A percentile compares a stretch with the other conserved stretches of the same genome.
phyloP scores from a whole-genome alignment of 2,797 vertebrate genomes.

The Crotalus adamanteus region DNA sequence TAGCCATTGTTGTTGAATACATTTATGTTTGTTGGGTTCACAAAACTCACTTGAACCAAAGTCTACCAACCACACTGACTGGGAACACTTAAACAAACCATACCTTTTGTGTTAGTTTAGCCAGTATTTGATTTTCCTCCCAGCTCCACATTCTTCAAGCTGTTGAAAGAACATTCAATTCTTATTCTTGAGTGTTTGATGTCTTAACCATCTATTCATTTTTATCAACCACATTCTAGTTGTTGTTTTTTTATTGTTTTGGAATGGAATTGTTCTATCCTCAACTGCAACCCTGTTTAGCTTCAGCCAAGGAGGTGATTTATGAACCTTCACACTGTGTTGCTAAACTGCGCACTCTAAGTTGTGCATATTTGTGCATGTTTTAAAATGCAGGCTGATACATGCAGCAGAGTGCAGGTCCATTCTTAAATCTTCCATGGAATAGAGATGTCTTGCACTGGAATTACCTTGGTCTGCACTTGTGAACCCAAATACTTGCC shows the following conservation, averaged over 20 bases:
- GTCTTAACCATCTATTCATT: neutral
- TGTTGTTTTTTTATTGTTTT: neutral
- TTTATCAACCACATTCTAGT: neutral
- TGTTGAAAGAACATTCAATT: neutral
- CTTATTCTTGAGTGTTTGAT: neutral
- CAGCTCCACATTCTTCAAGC: neutral
- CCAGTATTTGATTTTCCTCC: neutral
- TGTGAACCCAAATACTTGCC: neutral
- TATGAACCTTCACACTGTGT: neutral
- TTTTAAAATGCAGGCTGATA: neutral
- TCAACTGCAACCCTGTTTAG: neutral
- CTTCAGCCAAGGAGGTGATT: neutral
- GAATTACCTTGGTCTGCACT: neutral
- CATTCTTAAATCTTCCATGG: neutral
- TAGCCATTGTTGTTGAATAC: neutral
- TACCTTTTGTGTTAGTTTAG: neutral
- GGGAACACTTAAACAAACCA: neutral
- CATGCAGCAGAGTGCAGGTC: neutral
- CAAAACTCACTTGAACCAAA: neutral
- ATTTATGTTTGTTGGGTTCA: neutral
- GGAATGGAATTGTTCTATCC: neutral
- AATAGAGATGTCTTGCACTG: neutral
- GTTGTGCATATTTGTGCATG: neutral
- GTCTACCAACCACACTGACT: neutral
- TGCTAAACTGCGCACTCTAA: neutral